Evolutionary conservation across 2,113 vertebrate species (phyloP), one percentile per base, ranked within the genome.

Genomic region (Benitochromis conjunctus): DNA sequence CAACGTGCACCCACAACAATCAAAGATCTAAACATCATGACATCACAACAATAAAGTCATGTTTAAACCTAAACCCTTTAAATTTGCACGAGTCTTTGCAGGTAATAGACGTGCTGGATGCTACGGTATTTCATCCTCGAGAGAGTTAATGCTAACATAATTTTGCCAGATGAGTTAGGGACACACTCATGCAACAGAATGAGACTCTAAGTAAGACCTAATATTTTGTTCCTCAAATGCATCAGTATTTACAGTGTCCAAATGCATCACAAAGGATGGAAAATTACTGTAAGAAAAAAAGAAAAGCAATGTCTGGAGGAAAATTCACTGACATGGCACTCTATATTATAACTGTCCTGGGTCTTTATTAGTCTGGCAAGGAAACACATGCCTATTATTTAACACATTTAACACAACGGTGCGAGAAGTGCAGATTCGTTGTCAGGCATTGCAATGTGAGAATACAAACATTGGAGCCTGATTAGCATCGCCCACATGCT

Each of bases 381-480:
- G 31, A 6, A 69, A 66, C 78, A n/a, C 46, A 76, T 53, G n/a
- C 54, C 21, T 79, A 2, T 66, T 83, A 41, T 83, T 38, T 53
- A 46, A 76, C 69, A 76, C 43, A 31, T 51, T 76, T 48, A 57
- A 62, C 46, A 19, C 36, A 51, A 43, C 7, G 41, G 14, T 60
- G 24, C 34, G 79, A 79, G 60, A 76, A 85, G 53, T 58, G 80
- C 41, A 79, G 43, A 53, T 34, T 56, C 74, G 69, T 66, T 9
- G 41, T 71, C 29, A 77, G 88, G 38, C 29, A 60, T 53, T 57
- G 87, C 83, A 81, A 54, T 62, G 86, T 79, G 57, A 88, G 86
- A 87, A 78, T 34, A 87, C 83, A 94, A 87, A 87, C 86, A 89
- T 76, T 83, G 79, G 81, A 85, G 38, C 60, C 84, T 88, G 88